Evolutionary conservation across 2,888 invertebrate genomes (phyloP).

Genomic region (Griposia aprilina): DNA sequence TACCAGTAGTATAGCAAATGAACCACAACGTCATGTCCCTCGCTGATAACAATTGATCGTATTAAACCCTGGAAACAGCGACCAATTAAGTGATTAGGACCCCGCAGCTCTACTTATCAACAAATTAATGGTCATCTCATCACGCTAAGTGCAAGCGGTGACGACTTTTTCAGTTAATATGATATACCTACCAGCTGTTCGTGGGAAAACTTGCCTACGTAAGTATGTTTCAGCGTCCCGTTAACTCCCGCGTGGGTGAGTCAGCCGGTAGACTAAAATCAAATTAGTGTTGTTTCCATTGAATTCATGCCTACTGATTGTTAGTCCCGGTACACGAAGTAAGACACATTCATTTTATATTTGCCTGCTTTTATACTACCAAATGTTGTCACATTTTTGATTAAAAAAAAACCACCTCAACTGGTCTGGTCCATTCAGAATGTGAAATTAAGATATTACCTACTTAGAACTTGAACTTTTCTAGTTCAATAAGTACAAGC

Average conservation of each 20-base stretch:
- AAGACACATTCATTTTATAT: constrained; percentile 7
- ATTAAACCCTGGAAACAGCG: constrained; percentile 79
- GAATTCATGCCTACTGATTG: constrained; percentile 32
- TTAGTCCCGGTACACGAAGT: constrained; percentile 7
- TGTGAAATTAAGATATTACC: not conserved
- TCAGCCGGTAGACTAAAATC: constrained; percentile 24
- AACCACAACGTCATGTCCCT: constrained; percentile 73
- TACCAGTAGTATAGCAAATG: constrained; percentile 81
- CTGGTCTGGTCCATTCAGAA: not conserved
- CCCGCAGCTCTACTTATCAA: constrained; percentile 81
- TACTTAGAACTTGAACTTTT: not conserved
- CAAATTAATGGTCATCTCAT: constrained; percentile 79
- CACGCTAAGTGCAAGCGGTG: constrained; percentile 76
- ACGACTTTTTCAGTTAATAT: constrained; percentile 70
- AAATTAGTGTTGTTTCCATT: constrained; percentile 47
- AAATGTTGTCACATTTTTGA: not conserved
- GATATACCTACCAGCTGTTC: constrained; percentile 51
- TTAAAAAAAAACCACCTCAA: not conserved
- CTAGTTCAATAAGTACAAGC: not conserved
- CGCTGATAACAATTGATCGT: constrained; percentile 83
- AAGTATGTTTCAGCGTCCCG: constrained; percentile 17
- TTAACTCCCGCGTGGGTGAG: constrained; percentile 33
- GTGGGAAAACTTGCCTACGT: constrained; percentile 22
- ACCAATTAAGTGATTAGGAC: constrained; percentile 86
- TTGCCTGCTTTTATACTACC: not conserved